Conservation (phyloP, 1,140 invertebrate genomes). For the Lepidotrigona ventralis region DNA sequence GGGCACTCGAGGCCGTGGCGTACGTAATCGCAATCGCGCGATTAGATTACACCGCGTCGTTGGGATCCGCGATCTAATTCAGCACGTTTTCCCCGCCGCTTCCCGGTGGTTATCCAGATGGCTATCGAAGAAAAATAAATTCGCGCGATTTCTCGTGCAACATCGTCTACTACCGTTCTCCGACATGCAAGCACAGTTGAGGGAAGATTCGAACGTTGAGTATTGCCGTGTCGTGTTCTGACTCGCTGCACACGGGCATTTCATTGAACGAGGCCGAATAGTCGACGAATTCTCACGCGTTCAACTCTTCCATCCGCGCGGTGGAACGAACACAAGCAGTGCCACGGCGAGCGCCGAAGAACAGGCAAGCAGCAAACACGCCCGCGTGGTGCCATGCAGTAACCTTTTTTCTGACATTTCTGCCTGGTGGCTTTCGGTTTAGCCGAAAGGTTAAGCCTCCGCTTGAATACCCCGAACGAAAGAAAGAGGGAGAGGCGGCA, state of each 20-base stretch:
- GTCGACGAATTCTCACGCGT: constrained; percentile 45
- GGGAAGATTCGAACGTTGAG: background rate
- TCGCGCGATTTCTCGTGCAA: constrained; percentile 1
- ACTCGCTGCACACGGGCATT: background rate
- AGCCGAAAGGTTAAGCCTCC: constrained; percentile 59
- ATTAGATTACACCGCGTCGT: constrained; percentile 22
- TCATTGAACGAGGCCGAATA: constrained; percentile 1
- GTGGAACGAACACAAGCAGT: background rate
- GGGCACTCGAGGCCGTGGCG: background rate
- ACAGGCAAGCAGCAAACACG: constrained; percentile 59
- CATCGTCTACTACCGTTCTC: background rate
- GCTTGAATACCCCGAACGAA: constrained; percentile 41
- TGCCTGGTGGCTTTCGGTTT: constrained; percentile 54
- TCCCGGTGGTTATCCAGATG: background rate
- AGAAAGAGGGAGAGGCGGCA: background rate
- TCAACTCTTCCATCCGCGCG: constrained; percentile 27
- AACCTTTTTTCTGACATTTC: constrained; percentile 69
- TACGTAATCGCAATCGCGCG: constrained; percentile 8
- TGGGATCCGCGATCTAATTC: constrained; percentile 16
- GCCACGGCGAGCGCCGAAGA: constrained; percentile 39
- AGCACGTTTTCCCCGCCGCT: background rate
- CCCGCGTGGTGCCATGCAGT: constrained; percentile 55
- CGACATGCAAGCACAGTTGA: background rate
- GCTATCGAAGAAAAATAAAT: constrained; percentile 19
- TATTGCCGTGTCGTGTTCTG: background rate